Base-by-base conservation (phyloP, 2,113 vertebrate species). In the Oncorhynchus mykiss region DNA sequence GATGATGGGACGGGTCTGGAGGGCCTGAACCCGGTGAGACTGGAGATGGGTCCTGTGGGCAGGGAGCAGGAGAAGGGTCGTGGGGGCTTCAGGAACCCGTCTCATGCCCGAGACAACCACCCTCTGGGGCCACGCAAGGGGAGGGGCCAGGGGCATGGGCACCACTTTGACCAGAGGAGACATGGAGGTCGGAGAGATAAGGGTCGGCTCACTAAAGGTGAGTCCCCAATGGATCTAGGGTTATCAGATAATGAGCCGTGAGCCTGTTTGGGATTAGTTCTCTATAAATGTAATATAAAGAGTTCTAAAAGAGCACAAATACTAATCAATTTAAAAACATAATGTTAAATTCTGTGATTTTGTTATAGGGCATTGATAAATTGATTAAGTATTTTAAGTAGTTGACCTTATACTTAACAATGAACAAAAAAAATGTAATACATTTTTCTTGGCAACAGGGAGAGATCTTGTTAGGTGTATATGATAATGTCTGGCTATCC, bases 141-240 rank as follows among this genome's bases (percentile, higher is more conserved):
- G 1, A 94, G 89, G 87, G 96, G 94, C 31, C 94, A 93, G 2
- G 84, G 86, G 1, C 90, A 82, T 0, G 85, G 86, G 16, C 91
- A 90, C 16, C 85, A 88, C 18, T 76, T 86, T 64, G 90, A 91
- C n/a, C 84, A 90, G 84, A 91, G 91, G 81, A 95, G 93, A 68
- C 94, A 95, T 5, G 95, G 93, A 57, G 89, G 94, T 0, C 92
- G 92, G 2, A 92, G 84, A 71, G 95, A 96, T 69, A 95, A 95
- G 82, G 92, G 93, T n/a, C 90, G 93, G 34, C 89, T 85, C 24
- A 84, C 84, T 59, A 91, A 91, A 92, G 91, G 92, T 93, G 75
- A 89, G 86, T 2, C 72, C 60, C 24, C 20, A 59, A 45, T 45
- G 39, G 22, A 20, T 8, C 54, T 48, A 12, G n/a, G 25, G 39